Evolutionary conservation across 2,888 invertebrate species (phyloP).

Genomic region (Apantesis nais): DNA sequence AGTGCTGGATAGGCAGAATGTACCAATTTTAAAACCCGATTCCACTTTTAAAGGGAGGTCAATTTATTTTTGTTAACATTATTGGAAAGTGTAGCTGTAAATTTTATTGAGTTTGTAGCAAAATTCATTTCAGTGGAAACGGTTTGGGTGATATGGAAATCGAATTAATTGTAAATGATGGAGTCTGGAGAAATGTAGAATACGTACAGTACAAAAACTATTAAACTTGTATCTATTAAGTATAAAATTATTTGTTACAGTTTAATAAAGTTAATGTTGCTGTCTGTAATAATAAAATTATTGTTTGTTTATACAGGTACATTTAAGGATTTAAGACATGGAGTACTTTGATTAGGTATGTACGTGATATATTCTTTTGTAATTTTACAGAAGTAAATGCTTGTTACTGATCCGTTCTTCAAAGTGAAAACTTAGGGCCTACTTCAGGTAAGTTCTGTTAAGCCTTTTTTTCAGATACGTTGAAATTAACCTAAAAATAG

Average conservation of each 20-base stretch:
- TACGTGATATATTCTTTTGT: constrained; percentile 2
- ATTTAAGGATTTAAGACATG: constrained; percentile 23
- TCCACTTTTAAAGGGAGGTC: constrained; percentile 48
- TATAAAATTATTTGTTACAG: not conserved
- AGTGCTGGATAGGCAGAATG: constrained; percentile 57
- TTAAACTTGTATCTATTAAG: not conserved
- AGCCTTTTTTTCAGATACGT: not conserved
- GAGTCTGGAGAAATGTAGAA: not conserved
- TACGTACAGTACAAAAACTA: not conserved
- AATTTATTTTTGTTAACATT: constrained; percentile 56
- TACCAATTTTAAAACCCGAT: constrained; percentile 60
- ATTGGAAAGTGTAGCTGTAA: constrained; percentile 40
- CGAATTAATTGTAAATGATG: constrained; percentile 2
- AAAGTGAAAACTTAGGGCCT: not conserved
- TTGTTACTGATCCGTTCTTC: not conserved
- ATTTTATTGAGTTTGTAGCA: constrained; percentile 40
- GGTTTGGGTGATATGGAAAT: constrained; percentile 5
- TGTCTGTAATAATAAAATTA: no score
- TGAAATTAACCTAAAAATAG: no score
- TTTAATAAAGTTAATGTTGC: no score
- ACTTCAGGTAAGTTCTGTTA: not conserved
- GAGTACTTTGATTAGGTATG: constrained; percentile 34
- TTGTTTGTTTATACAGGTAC: constrained; percentile 37
- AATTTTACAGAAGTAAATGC: not conserved
- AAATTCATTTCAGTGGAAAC: constrained; percentile 18